These are phyloP conservation scores for Pluvialis apricaria DNA, from an alignment of 2,113 vertebrate genomes.

Conservation along the genomic window DNA sequence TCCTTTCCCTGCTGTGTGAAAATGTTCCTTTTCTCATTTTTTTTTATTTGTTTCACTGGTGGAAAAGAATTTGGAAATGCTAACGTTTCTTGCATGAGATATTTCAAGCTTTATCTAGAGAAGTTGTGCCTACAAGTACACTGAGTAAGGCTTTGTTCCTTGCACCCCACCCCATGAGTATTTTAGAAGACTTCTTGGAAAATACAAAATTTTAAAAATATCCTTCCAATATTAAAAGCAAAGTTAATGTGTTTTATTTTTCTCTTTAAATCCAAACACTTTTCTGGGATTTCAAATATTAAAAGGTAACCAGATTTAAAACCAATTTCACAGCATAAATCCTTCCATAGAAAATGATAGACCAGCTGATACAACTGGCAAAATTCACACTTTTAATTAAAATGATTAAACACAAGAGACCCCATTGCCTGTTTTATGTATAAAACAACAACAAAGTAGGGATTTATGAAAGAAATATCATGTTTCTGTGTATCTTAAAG, in stretches of 20 bases:
- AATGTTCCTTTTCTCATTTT: constrained; percentile 42
- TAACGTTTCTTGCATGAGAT: constrained; percentile 51
- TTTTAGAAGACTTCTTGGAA: not conserved
- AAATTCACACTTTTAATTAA: constrained; percentile 45
- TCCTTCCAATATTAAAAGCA: not conserved
- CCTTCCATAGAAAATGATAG: not conserved
- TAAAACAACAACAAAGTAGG: constrained; percentile 58
- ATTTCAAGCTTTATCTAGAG: constrained; percentile 43
- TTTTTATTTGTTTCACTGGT: constrained; percentile 15
- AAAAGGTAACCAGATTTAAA: constrained; percentile 19
- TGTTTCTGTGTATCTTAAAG: constrained; percentile 23
- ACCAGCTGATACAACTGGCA: constrained; percentile 27
- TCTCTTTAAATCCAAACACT: not conserved
- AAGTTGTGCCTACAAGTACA: constrained; percentile 25
- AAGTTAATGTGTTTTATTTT: not conserved
- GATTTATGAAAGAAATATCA: constrained; percentile 22
- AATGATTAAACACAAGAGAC: constrained; percentile 55
- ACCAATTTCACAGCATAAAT: constrained; percentile 9
- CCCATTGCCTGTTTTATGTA: constrained; percentile 49
- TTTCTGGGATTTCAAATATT: not conserved
- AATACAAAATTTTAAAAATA: constrained; percentile 9
- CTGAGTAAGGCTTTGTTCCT: not conserved
- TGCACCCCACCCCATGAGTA: not conserved
- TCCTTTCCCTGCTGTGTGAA: constrained; percentile 48
- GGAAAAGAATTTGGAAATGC: constrained; percentile 31